Evolutionary conservation across 2,113 vertebrate species (phyloP).

Genomic region (Baryphthengus martii): DNA sequence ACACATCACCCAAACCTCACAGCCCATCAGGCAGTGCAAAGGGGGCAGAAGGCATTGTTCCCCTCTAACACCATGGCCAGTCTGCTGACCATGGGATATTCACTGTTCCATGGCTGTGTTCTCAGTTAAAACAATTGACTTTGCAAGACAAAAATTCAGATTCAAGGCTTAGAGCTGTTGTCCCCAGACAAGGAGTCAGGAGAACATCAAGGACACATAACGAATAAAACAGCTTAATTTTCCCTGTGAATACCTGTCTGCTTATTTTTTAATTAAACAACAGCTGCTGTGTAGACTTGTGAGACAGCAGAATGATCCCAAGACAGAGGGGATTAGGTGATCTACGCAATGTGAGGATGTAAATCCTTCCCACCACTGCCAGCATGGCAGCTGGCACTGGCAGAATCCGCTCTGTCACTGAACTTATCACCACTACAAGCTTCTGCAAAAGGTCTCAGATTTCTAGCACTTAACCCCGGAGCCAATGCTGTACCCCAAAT

Average conservation of each 20-base stretch:
- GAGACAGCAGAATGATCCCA: slow-evolving; percentile 1
- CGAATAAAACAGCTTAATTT: slow-evolving; percentile 19
- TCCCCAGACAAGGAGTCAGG: neutral
- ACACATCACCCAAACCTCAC: neutral
- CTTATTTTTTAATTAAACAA: slow-evolving; percentile 39
- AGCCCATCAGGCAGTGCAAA: rapidly evolving
- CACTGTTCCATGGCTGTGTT: neutral
- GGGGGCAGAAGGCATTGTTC: neutral
- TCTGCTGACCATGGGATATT: neutral
- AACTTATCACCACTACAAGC: neutral
- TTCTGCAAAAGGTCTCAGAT: neutral
- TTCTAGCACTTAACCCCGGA: neutral
- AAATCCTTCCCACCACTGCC: neutral
- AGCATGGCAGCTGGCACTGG: rapidly evolving
- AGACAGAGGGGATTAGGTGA: neutral
- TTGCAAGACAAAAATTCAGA: neutral
- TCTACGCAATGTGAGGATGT: neutral
- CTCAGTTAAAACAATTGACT: neutral
- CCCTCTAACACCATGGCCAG: neutral
- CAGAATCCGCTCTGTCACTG: rapidly evolving
- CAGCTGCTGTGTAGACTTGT: neutral
- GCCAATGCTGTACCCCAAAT: neutral
- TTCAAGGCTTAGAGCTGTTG: neutral
- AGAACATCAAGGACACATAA: neutral
- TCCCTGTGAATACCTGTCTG: neutral